A percentile compares a stretch with the other conserved stretches of the same genome.
Conservation (phyloP, 2,797 vertebrate species). For the Naso thynnoides region DNA sequence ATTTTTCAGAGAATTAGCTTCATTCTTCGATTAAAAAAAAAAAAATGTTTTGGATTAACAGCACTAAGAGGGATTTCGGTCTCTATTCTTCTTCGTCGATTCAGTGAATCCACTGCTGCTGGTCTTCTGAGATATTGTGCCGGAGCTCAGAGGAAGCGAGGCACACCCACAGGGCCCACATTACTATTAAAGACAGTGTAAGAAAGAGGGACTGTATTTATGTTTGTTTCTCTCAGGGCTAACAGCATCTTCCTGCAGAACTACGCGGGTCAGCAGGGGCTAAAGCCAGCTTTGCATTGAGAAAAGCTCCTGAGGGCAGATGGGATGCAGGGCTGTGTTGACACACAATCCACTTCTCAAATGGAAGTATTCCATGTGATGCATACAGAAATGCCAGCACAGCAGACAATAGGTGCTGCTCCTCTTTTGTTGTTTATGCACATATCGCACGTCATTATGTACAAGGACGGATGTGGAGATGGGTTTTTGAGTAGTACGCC, state of each 20-base stretch:
- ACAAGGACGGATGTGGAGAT: slow-evolving; percentile 13
- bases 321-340: slow-evolving; percentile 61
- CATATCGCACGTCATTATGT: slow-evolving; percentile 9
- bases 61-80: slow-evolving; percentile 41
- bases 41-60: slow-evolving; percentile 58
- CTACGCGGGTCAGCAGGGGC: slow-evolving; percentile 74
- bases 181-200: slow-evolving; percentile 65
- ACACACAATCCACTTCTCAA: slow-evolving; percentile 64
- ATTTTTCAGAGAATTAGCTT: slow-evolving; percentile 37
- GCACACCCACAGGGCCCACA: slow-evolving; percentile 57
- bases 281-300: slow-evolving; percentile 73
- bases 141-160: slow-evolving; percentile 45
- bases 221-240: slow-evolving; percentile 65
- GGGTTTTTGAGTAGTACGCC: slow-evolving; percentile 34
- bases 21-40: slow-evolving; percentile 38
- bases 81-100: slow-evolving; percentile 38
- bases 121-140: slow-evolving; percentile 60
- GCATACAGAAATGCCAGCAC: slow-evolving; percentile 62
- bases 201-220: slow-evolving; percentile 55
- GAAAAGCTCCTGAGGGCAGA: slow-evolving; percentile 66
- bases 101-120: slow-evolving; percentile 42
- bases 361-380: slow-evolving; percentile 56
- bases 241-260: slow-evolving; percentile 66
- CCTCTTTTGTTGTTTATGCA: slow-evolving; percentile 27
- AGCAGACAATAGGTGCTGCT: slow-evolving; percentile 34